Evolutionary conservation across 1,140 invertebrate genomes (phyloP).

Genomic region (Cyclargus thomasi): DNA sequence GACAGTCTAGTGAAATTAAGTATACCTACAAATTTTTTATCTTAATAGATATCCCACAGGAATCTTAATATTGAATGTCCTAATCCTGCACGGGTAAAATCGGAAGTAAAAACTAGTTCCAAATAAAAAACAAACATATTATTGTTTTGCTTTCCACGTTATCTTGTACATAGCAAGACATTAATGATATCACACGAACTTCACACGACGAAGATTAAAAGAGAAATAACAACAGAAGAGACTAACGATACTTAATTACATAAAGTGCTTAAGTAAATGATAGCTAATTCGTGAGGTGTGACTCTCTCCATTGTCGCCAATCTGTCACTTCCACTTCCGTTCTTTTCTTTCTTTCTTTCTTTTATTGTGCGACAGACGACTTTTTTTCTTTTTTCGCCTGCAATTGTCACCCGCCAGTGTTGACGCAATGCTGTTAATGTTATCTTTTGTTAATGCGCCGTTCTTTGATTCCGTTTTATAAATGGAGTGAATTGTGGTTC

Average conservation of each 20-base stretch:
- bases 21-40: too few species aligned
- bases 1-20: too few species aligned
- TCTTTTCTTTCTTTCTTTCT: conserved; percentile 50
- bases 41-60: too few species aligned
- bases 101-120: too few species aligned
- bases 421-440: conserved; percentile 51
- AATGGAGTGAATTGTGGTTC: background rate
- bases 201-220: conserved; percentile 6
- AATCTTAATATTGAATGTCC: too few species aligned
- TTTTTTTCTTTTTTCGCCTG: conserved; percentile 53
- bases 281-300: conserved; percentile 72
- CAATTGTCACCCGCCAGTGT: conserved; percentile 68
- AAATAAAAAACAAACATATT: too few species aligned
- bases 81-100: too few species aligned
- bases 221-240: conserved; percentile 16
- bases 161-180: background rate
- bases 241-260: conserved; percentile 63
- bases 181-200: background rate
- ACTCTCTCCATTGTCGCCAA: conserved; percentile 68
- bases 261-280: conserved; percentile 73
- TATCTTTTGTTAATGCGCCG: conserved; percentile 8
- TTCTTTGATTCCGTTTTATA: conserved; percentile 14
- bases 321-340: conserved; percentile 72
- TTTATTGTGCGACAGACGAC: conserved; percentile 66
- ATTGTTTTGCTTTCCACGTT: too few species aligned